phyloP scores from a whole-genome alignment of 2,888 invertebrate genomes.

The Lasioglossum morio region DNA sequence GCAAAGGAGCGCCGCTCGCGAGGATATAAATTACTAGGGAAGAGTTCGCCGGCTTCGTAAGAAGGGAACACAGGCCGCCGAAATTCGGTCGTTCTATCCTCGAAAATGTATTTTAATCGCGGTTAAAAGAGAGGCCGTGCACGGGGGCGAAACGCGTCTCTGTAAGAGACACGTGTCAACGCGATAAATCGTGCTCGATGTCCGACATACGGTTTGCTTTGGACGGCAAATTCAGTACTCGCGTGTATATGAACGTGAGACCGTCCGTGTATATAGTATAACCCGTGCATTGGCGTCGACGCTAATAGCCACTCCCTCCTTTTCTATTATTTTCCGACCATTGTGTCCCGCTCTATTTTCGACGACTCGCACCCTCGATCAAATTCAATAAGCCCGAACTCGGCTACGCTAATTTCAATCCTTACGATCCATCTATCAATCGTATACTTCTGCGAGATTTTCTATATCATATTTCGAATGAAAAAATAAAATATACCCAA shows the following conservation, averaged over 20 bases:
- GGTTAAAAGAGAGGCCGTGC: constrained; percentile 61
- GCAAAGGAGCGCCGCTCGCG: neutral
- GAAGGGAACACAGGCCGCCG: constrained; percentile 47
- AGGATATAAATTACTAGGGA: constrained; percentile 51
- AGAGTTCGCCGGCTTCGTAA: constrained; percentile 44
- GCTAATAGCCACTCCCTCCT: neutral
- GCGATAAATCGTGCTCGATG: constrained; percentile 83
- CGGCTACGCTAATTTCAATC: neutral
- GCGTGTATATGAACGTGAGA: constrained; percentile 45
- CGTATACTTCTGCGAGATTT: neutral
- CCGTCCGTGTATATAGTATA: constrained; percentile 33
- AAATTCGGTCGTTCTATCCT: constrained; percentile 67
- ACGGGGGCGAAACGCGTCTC: constrained; percentile 56
- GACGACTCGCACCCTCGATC: neutral
- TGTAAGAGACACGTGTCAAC: constrained; percentile 80
- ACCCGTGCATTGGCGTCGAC: constrained; percentile 44
- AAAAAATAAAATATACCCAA: neutral
- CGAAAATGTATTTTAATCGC: constrained; percentile 73
- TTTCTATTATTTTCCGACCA: constrained; percentile 11
- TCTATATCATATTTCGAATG: neutral
- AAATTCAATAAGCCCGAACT: neutral
- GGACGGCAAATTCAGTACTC: constrained; percentile 72
- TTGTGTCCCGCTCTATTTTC: constrained; percentile 4
- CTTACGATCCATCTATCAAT: neutral
- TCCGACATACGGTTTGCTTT: constrained; percentile 81